These are phyloP conservation scores for Rhopalosiphum nymphaeae DNA, from an alignment of 2,888 invertebrate species.

Conservation along the genomic window DNA sequence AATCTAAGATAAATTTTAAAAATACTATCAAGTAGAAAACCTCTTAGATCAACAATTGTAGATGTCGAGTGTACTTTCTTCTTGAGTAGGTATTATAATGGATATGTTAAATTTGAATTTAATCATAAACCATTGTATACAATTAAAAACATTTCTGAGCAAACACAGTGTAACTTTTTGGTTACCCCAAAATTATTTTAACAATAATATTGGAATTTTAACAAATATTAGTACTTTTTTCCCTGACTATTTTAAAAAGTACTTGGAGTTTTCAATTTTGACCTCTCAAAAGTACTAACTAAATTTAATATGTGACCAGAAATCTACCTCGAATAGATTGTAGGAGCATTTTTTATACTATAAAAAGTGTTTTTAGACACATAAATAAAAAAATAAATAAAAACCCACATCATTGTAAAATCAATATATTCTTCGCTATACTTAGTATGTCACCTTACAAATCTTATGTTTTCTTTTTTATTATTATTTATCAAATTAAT, in stretches of 20 bases:
- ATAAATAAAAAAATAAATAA: neutral
- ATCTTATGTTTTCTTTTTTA: neutral
- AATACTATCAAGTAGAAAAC: neutral
- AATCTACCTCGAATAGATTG: too few relatives aligned
- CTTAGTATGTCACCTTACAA: neutral
- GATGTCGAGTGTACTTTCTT: neutral
- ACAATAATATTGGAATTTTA: neutral
- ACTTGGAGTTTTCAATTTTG: neutral
- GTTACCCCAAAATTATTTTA: neutral
- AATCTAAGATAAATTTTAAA: neutral
- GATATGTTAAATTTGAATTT: neutral
- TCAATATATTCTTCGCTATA: too few relatives aligned
- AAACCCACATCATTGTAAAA: neutral
- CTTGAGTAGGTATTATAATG: neutral
- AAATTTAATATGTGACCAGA: too few relatives aligned
- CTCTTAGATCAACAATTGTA: neutral
- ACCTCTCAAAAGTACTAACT: neutral
- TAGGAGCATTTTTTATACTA: too few relatives aligned
- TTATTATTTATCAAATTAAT: neutral
- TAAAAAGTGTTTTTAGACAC: too few relatives aligned
- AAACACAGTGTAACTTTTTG: neutral
- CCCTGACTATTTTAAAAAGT: neutral
- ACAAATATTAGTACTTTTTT: neutral
- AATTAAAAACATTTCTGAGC: neutral
- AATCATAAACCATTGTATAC: neutral